Evolutionary conservation across 2,797 vertebrate genomes (phyloP).

Genomic region (Kryptopterus vitreolus): DNA sequence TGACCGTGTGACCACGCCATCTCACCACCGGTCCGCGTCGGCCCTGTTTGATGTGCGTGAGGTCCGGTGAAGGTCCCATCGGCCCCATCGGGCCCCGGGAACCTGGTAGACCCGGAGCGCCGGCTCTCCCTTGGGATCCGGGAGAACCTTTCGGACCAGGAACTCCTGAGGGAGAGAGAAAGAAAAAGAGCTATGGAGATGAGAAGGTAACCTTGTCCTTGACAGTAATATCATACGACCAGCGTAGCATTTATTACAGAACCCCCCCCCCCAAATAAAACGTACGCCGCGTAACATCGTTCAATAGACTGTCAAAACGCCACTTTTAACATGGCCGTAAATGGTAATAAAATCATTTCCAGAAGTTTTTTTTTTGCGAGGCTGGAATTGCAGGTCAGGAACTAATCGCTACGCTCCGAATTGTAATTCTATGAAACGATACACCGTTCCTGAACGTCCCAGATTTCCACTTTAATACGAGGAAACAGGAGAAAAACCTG

Average conservation of each 20-base stretch:
- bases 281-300: background rate
- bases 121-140: conserved; percentile 78
- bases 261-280: no score
- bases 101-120: conserved; percentile 84
- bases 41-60: conserved; percentile 91
- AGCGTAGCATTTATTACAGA: background rate
- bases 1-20: background rate
- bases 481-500: conserved; percentile 14
- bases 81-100: conserved; percentile 94
- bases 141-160: conserved; percentile 84
- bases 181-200: conserved; percentile 19
- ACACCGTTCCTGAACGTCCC: background rate
- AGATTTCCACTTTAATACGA: conserved; percentile 10
- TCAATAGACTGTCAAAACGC: background rate
- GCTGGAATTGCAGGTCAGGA: background rate
- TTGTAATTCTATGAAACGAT: conserved; percentile 14
- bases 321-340: background rate
- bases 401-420: background rate
- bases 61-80: conserved; percentile 89
- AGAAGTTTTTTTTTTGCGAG: background rate
- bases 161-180: conserved; percentile 73
- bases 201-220: background rate
- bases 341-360: conserved; percentile 22
- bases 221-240: background rate
- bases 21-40: conserved; percentile 91